Conservation (phyloP, 2,113 vertebrate species). For the Phyllostomus hastatus region DNA sequence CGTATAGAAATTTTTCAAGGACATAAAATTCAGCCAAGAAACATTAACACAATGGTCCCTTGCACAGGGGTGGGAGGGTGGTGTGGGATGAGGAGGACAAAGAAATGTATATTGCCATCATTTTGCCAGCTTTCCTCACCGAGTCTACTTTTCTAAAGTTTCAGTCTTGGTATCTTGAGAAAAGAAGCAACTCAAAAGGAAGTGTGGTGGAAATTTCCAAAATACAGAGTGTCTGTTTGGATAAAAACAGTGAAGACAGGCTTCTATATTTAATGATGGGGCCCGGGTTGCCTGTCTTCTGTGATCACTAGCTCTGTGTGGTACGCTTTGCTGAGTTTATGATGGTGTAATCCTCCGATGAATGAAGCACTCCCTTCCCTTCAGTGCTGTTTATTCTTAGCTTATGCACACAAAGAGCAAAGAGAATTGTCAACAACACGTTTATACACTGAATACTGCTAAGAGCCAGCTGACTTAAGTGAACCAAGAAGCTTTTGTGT, state of each 20-base stretch:
- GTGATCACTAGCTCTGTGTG: constrained; percentile 70
- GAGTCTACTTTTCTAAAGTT: neutral
- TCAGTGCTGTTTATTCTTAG: constrained; percentile 66
- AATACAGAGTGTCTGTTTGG: constrained; percentile 74
- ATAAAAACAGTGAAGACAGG: constrained; percentile 76
- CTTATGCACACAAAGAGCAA: constrained; percentile 61
- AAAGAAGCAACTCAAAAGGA: constrained; percentile 75
- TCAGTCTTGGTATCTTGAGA: constrained; percentile 58
- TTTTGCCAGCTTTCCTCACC: constrained; percentile 12
- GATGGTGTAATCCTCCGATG: constrained; percentile 27
- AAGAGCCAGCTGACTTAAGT: constrained; percentile 33
- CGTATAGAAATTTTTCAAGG: neutral
- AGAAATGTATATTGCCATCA: neutral
- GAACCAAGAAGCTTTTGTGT: constrained; percentile 49
- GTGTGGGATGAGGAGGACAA: neutral
- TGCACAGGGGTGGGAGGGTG: neutral
- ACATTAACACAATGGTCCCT: neutral
- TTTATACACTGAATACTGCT: constrained; percentile 48
- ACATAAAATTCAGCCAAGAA: neutral
- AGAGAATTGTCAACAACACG: constrained; percentile 65
- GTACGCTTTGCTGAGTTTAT: constrained; percentile 53
- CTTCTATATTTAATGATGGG: constrained; percentile 78
- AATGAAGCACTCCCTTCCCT: constrained; percentile 61
- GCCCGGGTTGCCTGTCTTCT: constrained; percentile 64
- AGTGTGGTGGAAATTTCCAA: constrained; percentile 81